Base-by-base conservation (phyloP, 2,113 vertebrate species). In the Callospermophilus lateralis region DNA sequence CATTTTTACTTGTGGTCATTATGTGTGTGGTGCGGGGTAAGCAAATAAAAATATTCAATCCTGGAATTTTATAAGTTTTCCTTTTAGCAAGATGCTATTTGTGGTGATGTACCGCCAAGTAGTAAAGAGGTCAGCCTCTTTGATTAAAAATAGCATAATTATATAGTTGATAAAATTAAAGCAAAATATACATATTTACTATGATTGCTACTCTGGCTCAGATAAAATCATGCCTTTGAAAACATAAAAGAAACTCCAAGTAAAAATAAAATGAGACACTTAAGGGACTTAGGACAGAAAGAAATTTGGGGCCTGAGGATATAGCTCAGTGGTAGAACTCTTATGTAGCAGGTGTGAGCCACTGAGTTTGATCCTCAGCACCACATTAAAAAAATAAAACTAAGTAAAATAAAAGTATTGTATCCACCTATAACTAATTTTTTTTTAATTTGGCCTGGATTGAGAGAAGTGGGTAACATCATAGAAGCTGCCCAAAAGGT, bases 131-230 rank as follows among this genome's bases (percentile, higher is more conserved):
- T 22, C 77, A 26, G 63, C 55, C 45, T 67, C 32, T 77, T 83
- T 1, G 61, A 78, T 89, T 96, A 96, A 97, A 96, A 65, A 81
- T 15, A 86, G 84, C 51, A 37, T 90, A 95, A 97, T 97, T 89
- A 97, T 9, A 95, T 0, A 80, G 79, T 55, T n/a, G 42, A 55
- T 48, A 73, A 76, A 96, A 70, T 34, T 55, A 81, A 80, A 95
- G 70, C 11, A 65, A 84, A 89, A 92, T 81, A 67, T 34, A 78
- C 80, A 67, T 51, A 63, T 91, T 86, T 73, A 76, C 91, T 96
- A 53, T 81, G 53, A 78, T 91, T 79, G 65, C 55, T 84, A 68
- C 30, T 78, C 79, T 83, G 81, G 58, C 74, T 84, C 45, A 85
- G 90, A 87, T 42, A 95, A 96, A 95, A 92, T 68, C 19, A 32